These are phyloP conservation scores for Cryptoprocta ferox DNA, from an alignment of 2,797 vertebrate genomes.

Conservation along the genomic window DNA sequence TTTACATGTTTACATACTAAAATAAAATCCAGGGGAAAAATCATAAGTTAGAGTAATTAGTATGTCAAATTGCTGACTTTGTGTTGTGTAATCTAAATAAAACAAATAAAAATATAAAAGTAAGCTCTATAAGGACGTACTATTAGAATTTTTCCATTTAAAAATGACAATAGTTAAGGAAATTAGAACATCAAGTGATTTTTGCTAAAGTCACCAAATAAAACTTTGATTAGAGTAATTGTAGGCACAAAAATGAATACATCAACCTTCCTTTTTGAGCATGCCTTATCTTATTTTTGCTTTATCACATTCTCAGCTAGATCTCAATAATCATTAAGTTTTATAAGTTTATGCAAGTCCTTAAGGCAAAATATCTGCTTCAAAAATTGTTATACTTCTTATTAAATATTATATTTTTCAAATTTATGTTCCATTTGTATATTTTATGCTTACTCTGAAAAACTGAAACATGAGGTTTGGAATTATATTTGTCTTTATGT, in stretches of 20 bases:
- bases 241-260: neutral
- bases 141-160: neutral
- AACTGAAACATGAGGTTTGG: conserved; percentile 31
- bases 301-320: neutral
- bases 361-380: neutral
- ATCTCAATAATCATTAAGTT: neutral
- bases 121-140: neutral
- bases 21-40: neutral
- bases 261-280: neutral
- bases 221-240: neutral
- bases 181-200: neutral
- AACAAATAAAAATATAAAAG: neutral
- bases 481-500: conserved; percentile 62
- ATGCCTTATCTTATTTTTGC: neutral
- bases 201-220: neutral
- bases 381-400: neutral
- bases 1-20: neutral
- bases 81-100: neutral
- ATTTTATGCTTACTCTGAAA: conserved; percentile 36
- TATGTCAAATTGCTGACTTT: neutral
- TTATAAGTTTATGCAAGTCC: neutral
- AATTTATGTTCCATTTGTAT: conserved; percentile 27
- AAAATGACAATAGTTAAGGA: neutral
- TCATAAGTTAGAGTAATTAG: neutral
- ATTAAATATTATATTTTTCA: conserved; percentile 50